Percentiles rank a stretch among this genome's conserved stretches.
Conservation (phyloP, 2,113 vertebrate genomes). For the Cochlearius cochlearius region DNA sequence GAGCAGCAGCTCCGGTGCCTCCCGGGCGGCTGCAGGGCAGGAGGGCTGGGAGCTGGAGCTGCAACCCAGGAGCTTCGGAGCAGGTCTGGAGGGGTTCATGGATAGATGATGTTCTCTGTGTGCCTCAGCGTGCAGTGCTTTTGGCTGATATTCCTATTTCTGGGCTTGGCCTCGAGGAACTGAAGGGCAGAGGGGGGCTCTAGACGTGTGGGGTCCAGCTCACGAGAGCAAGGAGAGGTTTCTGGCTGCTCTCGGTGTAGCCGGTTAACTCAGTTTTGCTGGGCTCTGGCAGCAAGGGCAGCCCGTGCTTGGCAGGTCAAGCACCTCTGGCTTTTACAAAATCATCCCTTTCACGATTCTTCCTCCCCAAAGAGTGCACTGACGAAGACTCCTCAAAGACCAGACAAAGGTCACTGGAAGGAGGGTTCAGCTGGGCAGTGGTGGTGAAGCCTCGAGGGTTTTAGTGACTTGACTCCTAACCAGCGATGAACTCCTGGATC, state of each 20-base stretch:
- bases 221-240: background rate
- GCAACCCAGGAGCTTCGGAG: background rate
- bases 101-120: rapidly evolving
- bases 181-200: background rate
- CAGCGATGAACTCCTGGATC: background rate
- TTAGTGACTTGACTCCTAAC: background rate
- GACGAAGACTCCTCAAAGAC: background rate
- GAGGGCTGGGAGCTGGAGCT: background rate
- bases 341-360: background rate
- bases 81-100: background rate
- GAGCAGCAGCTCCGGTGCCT: background rate
- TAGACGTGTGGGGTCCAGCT: background rate
- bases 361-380: background rate
- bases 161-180: background rate
- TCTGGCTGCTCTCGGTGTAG: background rate
- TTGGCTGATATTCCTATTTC: background rate
- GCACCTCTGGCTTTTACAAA: background rate
- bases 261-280: rapidly evolving
- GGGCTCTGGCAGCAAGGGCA: background rate
- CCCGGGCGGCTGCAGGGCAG: rapidly evolving
- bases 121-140: background rate
- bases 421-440: rapidly evolving
- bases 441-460: background rate
- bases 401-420: rapidly evolving
- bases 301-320: background rate